Conservation (phyloP, 2,888 invertebrate genomes). For the Cephus pygmeus region DNA sequence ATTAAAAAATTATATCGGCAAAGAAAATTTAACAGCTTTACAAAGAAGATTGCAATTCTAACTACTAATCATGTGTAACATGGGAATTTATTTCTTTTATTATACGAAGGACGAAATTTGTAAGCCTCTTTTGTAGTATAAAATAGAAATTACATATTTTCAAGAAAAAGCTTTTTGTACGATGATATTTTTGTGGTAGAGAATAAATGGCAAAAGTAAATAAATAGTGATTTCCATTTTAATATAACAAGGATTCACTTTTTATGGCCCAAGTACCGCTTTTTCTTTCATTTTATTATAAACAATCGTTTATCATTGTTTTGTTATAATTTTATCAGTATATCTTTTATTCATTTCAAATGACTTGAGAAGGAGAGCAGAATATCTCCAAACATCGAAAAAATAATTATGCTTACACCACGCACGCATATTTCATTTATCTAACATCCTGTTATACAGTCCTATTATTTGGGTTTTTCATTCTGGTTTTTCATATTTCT, state of each 20-base stretch:
- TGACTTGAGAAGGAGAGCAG: constrained; percentile 39
- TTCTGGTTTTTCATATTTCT: not conserved
- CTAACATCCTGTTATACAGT: constrained; percentile 20
- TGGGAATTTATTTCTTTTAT: not conserved
- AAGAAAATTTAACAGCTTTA: not conserved
- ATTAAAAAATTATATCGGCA: not conserved
- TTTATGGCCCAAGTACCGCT: constrained; percentile 6
- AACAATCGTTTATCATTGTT: constrained; percentile 18
- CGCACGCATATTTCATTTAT: constrained; percentile 30
- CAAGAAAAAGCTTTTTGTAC: not conserved
- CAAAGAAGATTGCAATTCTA: not conserved
- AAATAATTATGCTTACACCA: constrained; percentile 29
- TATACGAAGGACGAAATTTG: not conserved
- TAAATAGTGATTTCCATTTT: not conserved
- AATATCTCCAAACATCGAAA: constrained; percentile 35
- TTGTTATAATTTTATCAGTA: constrained; percentile 21
- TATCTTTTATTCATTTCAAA: constrained; percentile 9
- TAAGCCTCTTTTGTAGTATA: not conserved
- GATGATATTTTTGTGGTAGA: not conserved
- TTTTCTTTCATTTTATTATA: constrained; percentile 12
- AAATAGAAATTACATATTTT: not conserved
- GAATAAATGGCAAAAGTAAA: not conserved
- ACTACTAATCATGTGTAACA: not conserved
- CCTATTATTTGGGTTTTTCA: not conserved
- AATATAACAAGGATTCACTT: not conserved